These are phyloP conservation scores for Ichneumoninae sp. DNA, from an alignment of 2,888 invertebrate genomes.

Conservation along the genomic window DNA sequence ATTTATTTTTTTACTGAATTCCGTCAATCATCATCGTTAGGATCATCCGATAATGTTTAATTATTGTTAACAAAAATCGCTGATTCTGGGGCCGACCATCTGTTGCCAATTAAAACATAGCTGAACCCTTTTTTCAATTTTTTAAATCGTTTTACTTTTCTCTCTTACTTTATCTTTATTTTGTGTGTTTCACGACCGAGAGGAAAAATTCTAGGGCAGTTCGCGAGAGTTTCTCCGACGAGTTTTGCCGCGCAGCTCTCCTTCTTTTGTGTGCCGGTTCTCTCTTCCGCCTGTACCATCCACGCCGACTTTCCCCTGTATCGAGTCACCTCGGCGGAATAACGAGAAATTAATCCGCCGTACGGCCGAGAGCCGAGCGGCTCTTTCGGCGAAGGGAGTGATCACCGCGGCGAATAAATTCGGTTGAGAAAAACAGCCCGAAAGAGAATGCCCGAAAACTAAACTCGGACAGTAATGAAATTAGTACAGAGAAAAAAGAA, in stretches of 20 bases:
- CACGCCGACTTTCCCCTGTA: constrained; percentile 39
- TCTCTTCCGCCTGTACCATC: constrained; percentile 39
- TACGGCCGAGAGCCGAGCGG: constrained; percentile 36
- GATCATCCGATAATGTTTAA: background rate
- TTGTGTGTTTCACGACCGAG: constrained; percentile 11
- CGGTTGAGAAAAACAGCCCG: constrained; percentile 36
- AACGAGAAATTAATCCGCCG: constrained; percentile 65
- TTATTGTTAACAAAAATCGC: background rate
- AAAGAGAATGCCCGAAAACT: constrained; percentile 7
- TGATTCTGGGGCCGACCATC: background rate
- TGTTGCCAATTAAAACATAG: constrained; percentile 31
- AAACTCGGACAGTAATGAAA: constrained; percentile 5
- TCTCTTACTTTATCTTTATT: constrained; percentile 30
- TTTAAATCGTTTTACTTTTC: constrained; percentile 34
- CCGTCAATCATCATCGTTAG: background rate
- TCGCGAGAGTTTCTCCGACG: constrained; percentile 34
- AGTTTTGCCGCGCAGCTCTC: background rate
- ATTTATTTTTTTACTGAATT: background rate
- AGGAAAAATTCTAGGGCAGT: constrained; percentile 44
- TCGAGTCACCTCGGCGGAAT: constrained; percentile 55
- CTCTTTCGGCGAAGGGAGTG: constrained; percentile 30
- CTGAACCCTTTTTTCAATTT: background rate
- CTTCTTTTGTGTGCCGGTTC: constrained; percentile 31
- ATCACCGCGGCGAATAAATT: constrained; percentile 47
- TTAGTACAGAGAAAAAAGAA: background rate